A percentile compares a stretch with the other conserved stretches of the same genome.
Conservation (phyloP, 1,140 invertebrate genomes). For the Drosophila pachea region DNA sequence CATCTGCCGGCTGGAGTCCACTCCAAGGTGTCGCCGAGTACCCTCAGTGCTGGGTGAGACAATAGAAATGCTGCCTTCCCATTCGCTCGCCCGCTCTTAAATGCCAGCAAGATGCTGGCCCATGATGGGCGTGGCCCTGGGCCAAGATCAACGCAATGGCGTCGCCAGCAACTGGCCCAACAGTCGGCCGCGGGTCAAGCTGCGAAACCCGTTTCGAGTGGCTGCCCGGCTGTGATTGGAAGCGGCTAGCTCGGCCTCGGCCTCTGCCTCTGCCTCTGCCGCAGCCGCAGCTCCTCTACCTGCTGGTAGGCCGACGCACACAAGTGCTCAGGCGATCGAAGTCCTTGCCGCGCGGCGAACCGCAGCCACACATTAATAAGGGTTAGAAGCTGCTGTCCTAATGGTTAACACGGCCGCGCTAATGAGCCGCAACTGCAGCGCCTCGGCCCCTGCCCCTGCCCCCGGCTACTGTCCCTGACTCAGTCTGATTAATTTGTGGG, state of each 20-base stretch:
- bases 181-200: slow-evolving; percentile 53
- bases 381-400: slow-evolving; percentile 39
- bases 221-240: slow-evolving; percentile 60
- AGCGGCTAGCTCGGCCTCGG: slow-evolving; percentile 19
- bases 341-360: slow-evolving; percentile 26
- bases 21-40: slow-evolving; percentile 36
- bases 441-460: background rate
- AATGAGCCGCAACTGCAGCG: slow-evolving; percentile 60
- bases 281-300: background rate
- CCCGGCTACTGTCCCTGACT: no score
- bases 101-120: slow-evolving; percentile 5
- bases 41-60: slow-evolving; percentile 3
- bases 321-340: background rate
- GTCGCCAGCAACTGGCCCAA: slow-evolving; percentile 45
- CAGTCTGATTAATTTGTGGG: slow-evolving; percentile 69
- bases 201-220: slow-evolving; percentile 56
- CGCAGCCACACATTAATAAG: slow-evolving; percentile 50
- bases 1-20: background rate
- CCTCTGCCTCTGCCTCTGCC: background rate
- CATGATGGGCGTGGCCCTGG: slow-evolving; percentile 42
- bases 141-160: slow-evolving; percentile 54
- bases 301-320: no score
- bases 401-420: slow-evolving; percentile 59
- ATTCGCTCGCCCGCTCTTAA: background rate
- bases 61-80: slow-evolving; percentile 4